Evolutionary conservation across 37 sponge, comb jelly and placozoan species (phyloP), one percentile per base, ranked within the genome.

Genomic region (Beroe forskalii): DNA sequence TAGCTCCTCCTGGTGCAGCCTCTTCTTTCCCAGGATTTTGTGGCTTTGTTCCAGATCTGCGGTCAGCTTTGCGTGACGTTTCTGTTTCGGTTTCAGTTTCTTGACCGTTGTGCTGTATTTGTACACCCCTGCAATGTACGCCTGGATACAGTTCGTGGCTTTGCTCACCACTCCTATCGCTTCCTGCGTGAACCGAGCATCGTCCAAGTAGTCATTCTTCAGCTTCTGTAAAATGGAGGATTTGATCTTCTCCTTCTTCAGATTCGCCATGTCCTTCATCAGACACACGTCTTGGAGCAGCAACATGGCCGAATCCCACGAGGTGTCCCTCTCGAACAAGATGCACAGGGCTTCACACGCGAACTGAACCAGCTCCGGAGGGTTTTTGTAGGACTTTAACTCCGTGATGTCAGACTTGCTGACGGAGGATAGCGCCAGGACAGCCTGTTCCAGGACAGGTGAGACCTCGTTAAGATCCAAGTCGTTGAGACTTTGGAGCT

Each of bases 391-490:
- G 3, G 55, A 44, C 22, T 80, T 80, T 23, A 80, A 25, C 55
- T 80, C 86, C 44, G 17, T 37, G 0, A 80, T 44, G 22, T 80
- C 86, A 6, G 48, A 3, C 28, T 44, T 44, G 44, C 35, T 80
- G 17, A 80, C 42, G 86, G 38, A 44, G 44, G 24, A 22, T 1
- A 80, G 86, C 9, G 86, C 44, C 6, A 20, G 24, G 3, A 80
- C 86, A 6, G 86, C 86, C 35, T 80, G 28, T 37, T 80, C 86
- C 4, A 80, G 40, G 19, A 80, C 86, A 9, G 86, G 86, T 14
- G 86, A 80, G 1, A 80, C 86, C 48, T 80, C 86, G 25, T 80
- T 41, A 19, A 80, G 86, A 44, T 80, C 55, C 3, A 80, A 48
- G 41, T 80, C 86, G 30, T 80, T 41, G 27, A 80, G 86, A 35